Conservation (phyloP, 2,797 vertebrate species). For the Sebastes elongatus region DNA sequence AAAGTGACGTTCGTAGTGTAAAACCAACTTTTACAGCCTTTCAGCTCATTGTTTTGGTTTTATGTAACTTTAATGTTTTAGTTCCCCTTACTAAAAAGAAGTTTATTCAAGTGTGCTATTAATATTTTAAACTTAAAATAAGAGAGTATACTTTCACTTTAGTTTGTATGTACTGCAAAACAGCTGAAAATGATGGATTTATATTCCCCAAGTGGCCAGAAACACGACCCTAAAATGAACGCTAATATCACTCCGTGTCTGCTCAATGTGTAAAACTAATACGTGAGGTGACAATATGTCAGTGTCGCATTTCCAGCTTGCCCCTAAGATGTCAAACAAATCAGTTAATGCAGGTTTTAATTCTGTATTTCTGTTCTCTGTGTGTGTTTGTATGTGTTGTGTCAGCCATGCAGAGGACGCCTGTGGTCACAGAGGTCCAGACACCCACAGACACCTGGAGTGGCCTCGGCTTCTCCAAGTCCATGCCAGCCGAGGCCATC, state of each 20-base stretch:
- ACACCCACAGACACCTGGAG: constrained; percentile 88
- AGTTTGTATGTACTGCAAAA: not conserved
- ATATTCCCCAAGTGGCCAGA: not conserved
- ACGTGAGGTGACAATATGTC: not conserved
- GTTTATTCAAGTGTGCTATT: too few species aligned
- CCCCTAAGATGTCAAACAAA: not conserved
- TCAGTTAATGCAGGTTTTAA: not conserved
- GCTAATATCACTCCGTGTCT: not conserved
- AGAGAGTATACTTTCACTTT: accelerated
- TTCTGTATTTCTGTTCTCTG: not conserved
- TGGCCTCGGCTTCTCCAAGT: constrained; percentile 88
- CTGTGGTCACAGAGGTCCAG: constrained; percentile 84
- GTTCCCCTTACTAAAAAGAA: too few species aligned
- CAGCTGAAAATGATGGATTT: not conserved
- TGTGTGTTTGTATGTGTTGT: constrained; percentile 5
- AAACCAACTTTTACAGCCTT: not conserved
- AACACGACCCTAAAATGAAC: not conserved
- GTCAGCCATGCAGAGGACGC: constrained; percentile 86
- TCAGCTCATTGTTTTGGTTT: not conserved
- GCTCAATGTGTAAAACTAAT: not conserved
- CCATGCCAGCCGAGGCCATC: constrained; percentile 85
- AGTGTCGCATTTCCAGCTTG: not conserved
- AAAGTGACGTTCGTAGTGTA: not conserved
- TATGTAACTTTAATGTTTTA: not conserved
- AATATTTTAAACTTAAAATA: too few species aligned